Conservation (phyloP, 2,113 vertebrate genomes). For the Tachycineta bicolor region DNA sequence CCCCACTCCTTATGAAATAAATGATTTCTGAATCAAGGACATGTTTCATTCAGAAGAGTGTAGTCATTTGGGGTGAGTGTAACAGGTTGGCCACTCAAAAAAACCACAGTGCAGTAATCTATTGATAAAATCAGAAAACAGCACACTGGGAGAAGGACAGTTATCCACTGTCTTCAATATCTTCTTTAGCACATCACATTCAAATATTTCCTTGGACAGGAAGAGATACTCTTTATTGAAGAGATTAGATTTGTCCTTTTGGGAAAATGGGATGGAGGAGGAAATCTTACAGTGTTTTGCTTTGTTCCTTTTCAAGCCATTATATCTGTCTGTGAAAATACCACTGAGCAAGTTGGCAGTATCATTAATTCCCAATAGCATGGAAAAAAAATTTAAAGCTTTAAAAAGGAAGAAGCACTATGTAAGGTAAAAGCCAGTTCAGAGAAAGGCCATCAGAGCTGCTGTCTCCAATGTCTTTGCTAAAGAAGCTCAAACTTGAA, state of each 20-base stretch:
- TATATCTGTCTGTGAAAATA: background rate
- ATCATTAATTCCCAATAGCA: background rate
- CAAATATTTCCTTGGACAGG: background rate
- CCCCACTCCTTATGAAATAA: background rate
- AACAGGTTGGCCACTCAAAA: background rate
- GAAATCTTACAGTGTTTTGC: background rate
- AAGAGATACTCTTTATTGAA: background rate
- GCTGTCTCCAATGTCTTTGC: background rate
- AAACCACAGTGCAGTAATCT: background rate
- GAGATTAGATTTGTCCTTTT: background rate
- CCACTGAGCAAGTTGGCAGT: background rate
- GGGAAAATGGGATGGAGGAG: background rate
- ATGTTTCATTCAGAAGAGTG: background rate
- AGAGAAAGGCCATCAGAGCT: background rate
- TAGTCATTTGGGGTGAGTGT: background rate
- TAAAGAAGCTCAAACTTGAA: background rate
- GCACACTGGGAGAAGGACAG: fast-evolving
- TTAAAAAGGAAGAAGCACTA: background rate
- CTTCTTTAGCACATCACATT: background rate
- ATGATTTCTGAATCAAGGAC: background rate
- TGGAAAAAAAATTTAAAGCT: background rate
- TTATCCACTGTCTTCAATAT: background rate
- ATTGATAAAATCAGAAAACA: slow-evolving; percentile 6
- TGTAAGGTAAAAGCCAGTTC: background rate
- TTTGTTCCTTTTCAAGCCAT: background rate